Evolutionary conservation across 2,797 vertebrate genomes (phyloP), one percentile per base, ranked within the genome.

Genomic region (Saxicola maurus): DNA sequence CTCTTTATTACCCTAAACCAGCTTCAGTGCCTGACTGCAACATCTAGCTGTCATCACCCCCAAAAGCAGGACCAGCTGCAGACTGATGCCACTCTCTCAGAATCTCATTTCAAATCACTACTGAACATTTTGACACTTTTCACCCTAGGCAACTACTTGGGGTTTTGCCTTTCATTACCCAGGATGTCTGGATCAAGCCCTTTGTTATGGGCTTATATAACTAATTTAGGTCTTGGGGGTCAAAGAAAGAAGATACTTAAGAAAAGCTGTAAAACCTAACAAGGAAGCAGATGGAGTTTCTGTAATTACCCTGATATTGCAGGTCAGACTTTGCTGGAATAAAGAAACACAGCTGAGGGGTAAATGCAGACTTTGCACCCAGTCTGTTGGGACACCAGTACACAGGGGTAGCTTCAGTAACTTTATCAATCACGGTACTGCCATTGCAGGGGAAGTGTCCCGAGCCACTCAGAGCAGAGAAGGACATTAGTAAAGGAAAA

Each of bases 1-100:
- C 13, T 85, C 61, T 75, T 82, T 88, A 93, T 89, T 89, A 73
- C 27, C 38, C 71, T 69, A 81, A 59, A 60, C 27, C 33, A 9
- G 59, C 52, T 60, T 62, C 84, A 62, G 37, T 66, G 84, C 30
- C 65, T 75, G 66, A 43, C 82, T 85, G 46, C 60, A 86, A 38
- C 42, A 78, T 60, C 51, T 75, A 81, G 35, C 43, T 9, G 7
- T 30, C 85, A 86, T 56, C 55, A 62, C 17, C 40, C 57, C 45
- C 19, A 17, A 59, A 81, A 76, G 52, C 67, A 56, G 43, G 42
- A 68, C 24, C 55, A 78, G 33, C 48, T 83, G 37, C n/a, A n/a
- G 61, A 61, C 35, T 2, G 3, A 48, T 20, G 28, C 43, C 30
- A 46, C 33, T 86, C 62, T 65, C 59, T 48, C 15, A 46, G 79